Conservation (phyloP, 2,797 vertebrate genomes). For the Halcyon leucocephala region DNA sequence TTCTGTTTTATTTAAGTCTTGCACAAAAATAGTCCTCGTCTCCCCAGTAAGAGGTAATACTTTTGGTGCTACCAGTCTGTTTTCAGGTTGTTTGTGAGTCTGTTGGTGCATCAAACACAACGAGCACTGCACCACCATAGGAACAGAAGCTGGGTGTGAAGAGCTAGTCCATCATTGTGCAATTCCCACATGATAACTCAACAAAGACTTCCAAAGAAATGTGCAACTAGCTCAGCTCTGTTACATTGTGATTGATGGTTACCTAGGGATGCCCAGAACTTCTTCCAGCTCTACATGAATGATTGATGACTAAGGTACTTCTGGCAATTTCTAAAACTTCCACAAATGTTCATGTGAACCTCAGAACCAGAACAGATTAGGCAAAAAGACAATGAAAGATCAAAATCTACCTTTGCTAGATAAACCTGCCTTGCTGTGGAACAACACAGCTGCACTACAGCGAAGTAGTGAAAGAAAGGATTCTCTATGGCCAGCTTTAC, state of each 20-base stretch:
- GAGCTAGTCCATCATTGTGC: not conserved
- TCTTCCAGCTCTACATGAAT: conserved; percentile 47
- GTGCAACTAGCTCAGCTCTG: conserved; percentile 19
- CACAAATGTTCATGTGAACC: not conserved
- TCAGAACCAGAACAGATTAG: not conserved
- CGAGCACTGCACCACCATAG: not conserved
- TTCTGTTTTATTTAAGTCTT: not conserved
- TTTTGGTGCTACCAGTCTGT: not conserved
- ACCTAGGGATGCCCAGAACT: conserved; percentile 46
- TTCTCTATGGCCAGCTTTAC: not conserved
- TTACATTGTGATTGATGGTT: conserved; percentile 59
- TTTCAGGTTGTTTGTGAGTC: not conserved
- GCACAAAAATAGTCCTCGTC: conserved; percentile 14
- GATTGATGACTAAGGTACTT: conserved; percentile 31
- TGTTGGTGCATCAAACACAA: not conserved
- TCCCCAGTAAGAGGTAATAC: not conserved
- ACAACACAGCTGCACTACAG: not conserved
- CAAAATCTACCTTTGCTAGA: not conserved
- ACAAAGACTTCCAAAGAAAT: conserved; percentile 24
- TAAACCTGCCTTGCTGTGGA: not conserved
- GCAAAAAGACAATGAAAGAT: not conserved
- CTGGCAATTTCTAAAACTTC: conserved; percentile 42
- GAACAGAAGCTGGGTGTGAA: not conserved
- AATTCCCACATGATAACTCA: not conserved
- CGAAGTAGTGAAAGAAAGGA: not conserved